Base-by-base conservation (phyloP, 2,797 vertebrate genomes). In the Acanthurus lineatus region DNA sequence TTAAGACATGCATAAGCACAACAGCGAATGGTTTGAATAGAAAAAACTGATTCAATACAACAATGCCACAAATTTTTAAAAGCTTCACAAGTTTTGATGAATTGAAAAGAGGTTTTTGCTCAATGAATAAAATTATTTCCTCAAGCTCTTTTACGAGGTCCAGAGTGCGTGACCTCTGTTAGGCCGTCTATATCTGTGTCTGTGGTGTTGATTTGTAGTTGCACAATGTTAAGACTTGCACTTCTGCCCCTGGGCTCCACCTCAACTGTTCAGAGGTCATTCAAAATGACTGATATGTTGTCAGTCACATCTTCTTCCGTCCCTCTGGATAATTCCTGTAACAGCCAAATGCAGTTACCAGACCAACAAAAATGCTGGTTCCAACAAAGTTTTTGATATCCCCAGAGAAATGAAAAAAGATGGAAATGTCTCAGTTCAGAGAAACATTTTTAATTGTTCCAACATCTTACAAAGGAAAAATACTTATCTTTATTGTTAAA, bases 191-290 rank as follows among this genome's bases (percentile, higher is more conserved):
- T 54, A 16, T 54, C 51, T 17, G 11, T 56, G 45, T 64, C 59
- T 0, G 32, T 51, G 8, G 25, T 65, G 28, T 19, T 65, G n/a
- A 60, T 63, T 62, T 71, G 51, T 56, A 51, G 20, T 65, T 66
- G 16, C n/a, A 49, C 32, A n/a, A 11, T 25, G 61, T 49, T 66
- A 32, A 70, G 65, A 66, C 78, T 47, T 63, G 77, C 40, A 11
- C 22, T 12, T 2, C 25, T 20, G 49, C 66, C 74, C 57, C 54
- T 32, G 69, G 73, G 58, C 64, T 59, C 35, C 51, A 45, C 22
- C 67, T 16, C 61, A 64, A 42, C 49, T 60, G 49, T 44, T 53
- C 57, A 70, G 25, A 66, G 65, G 51, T 73, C 59, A 69, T 47
- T 63, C 61, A 81, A 19, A 79, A 40, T 42, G 51, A 67, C 58